A percentile compares a stretch with the other conserved stretches of the same genome.
phyloP scores from a whole-genome alignment of 2,113 vertebrate genomes.

The Heterocephalus glaber region DNA sequence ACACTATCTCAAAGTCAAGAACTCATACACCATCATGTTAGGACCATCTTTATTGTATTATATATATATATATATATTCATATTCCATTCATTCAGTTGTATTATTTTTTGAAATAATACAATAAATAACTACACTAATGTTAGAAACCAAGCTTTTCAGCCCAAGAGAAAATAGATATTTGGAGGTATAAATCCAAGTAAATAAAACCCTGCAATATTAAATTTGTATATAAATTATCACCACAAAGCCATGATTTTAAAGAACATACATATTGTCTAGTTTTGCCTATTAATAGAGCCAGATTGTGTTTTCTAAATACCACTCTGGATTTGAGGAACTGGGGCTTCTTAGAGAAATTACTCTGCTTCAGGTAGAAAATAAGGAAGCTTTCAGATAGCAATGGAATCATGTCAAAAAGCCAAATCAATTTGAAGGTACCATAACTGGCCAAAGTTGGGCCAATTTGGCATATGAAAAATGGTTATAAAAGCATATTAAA shows the following conservation, averaged over 20 bases:
- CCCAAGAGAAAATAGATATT: background rate
- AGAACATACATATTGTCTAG: background rate
- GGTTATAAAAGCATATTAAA: background rate
- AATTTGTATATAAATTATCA: conserved; percentile 33
- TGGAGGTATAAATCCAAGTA: conserved; percentile 15
- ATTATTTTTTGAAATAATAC: conserved; percentile 10
- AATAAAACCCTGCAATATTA: background rate
- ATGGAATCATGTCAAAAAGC: background rate
- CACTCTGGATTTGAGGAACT: background rate
- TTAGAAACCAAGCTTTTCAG: background rate
- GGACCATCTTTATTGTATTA: background rate
- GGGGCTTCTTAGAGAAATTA: background rate
- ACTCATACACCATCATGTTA: background rate
- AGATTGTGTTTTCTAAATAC: background rate
- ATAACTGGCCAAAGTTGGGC: background rate
- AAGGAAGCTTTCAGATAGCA: background rate
- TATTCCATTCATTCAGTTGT: background rate
- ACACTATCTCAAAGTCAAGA: background rate
- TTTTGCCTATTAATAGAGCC: background rate
- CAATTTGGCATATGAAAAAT: background rate
- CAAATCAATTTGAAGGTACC: background rate
- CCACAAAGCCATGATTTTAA: conserved; percentile 28
- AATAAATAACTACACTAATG: background rate
- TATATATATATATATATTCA: background rate
- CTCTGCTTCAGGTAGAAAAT: background rate